These are phyloP conservation scores for Hippasteria phrygiana DNA, from an alignment of 53 echinoderm and acorn worm species.

Conservation along the genomic window DNA sequence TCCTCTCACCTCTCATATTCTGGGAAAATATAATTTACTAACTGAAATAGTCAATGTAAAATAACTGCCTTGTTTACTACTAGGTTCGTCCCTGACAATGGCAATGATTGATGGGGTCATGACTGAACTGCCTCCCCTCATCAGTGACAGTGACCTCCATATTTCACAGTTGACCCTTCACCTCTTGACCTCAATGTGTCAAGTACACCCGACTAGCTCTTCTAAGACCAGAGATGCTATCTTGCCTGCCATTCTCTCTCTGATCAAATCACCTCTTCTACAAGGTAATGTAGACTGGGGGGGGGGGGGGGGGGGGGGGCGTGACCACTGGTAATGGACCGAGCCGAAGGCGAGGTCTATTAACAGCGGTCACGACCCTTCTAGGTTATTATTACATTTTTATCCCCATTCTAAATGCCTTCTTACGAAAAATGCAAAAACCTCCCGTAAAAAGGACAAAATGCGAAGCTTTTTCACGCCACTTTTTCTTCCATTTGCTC, in stretches of 20 bases:
- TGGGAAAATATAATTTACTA: no score
- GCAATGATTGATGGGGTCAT: conserved; percentile 95
- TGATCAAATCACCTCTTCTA: conserved; percentile 91
- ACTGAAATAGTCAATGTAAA: no score
- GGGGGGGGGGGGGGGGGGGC: no score
- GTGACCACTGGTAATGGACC: no score
- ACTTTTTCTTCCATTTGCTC: no score
- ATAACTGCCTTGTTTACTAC: not conserved
- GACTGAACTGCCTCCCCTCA: conserved; percentile 91
- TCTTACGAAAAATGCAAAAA: no score
- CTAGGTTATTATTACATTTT: no score
- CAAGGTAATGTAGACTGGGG: conserved; percentile 84
- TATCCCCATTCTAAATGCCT: no score
- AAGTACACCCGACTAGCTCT: conserved; percentile 83
- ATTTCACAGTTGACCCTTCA: conserved; percentile 97
- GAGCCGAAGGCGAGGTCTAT: no score
- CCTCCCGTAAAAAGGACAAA: no score
- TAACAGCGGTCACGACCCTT: no score
- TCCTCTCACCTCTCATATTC: not conserved
- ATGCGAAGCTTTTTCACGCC: no score
- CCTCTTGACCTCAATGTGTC: conserved; percentile 93
- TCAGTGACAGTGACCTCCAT: conserved; percentile 98
- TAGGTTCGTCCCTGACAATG: conserved; percentile 81
- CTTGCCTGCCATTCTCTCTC: conserved; percentile 77
- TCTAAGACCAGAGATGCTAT: conserved; percentile 82